Percentiles rank a stretch among this genome's conserved stretches.
Conservation (phyloP, 2,113 vertebrate species). For the Oryctolagus cuniculus region mOryCun1.1 NC_091440.1:39589501-39590000, state of each 20-base stretch:
- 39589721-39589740: background rate
- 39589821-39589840: conserved; percentile 71
- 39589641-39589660: conserved; percentile 10
- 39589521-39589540: background rate
- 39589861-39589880: conserved; percentile 66
- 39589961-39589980: conserved; percentile 85
- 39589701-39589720: background rate
- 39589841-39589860: conserved; percentile 72
- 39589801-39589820: conserved; percentile 71
- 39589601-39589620: background rate
- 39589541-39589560: background rate
- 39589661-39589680: background rate
- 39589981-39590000: conserved; percentile 82
- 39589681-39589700: background rate
- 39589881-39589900: conserved; percentile 78
- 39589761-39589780: background rate
- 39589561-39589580: background rate
- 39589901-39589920: conserved; percentile 82
- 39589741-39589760: background rate
- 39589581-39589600: background rate
- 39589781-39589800: conserved; percentile 69
- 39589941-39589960: conserved; percentile 80
- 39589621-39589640: background rate
- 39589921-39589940: conserved; percentile 73
- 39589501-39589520: background rate